Percentiles rank a stretch among this genome's conserved stretches.
Evolutionary conservation across 2,888 invertebrate species (phyloP).

Genomic region (Halictus ligatus): DNA sequence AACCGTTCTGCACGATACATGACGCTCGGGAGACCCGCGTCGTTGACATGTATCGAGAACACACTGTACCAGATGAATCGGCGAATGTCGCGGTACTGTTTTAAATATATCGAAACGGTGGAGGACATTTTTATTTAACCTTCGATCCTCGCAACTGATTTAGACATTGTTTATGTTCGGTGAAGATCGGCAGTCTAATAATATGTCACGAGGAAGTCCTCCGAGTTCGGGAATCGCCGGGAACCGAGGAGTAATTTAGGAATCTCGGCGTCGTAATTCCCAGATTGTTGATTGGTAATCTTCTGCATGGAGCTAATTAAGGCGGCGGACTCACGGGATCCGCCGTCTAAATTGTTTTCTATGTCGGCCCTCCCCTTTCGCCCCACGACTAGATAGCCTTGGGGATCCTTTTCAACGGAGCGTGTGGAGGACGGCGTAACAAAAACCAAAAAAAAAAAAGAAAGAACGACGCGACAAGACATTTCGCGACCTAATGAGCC

Average conservation of each 20-base stretch:
- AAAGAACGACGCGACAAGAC: conserved; percentile 52
- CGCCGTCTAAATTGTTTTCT: conserved; percentile 69
- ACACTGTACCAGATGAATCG: no score
- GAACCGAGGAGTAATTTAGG: conserved; percentile 42
- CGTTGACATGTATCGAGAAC: no score
- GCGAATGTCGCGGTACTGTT: no score
- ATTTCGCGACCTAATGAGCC: conserved; percentile 69
- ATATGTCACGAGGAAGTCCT: no score
- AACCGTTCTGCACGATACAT: neutral
- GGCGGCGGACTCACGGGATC: conserved; percentile 52
- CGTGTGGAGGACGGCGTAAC: neutral
- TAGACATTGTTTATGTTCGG: no score
- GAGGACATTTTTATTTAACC: no score
- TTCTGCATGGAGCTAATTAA: conserved; percentile 69
- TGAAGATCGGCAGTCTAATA: no score
- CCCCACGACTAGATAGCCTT: conserved; percentile 66
- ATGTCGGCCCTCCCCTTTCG: conserved; percentile 42
- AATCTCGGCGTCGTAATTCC: conserved; percentile 59
- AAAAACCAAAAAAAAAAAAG: no score
- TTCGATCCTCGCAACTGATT: no score
- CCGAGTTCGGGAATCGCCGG: conserved; percentile 8
- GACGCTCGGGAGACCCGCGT: no score
- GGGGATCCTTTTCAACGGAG: conserved; percentile 34
- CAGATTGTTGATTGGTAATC: conserved; percentile 68
- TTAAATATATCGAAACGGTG: no score